Percentiles rank a stretch among this genome's conserved stretches.
These are phyloP conservation scores for Coecobrya sp. DNA, from an alignment of 2,888 invertebrate species.

Conservation along the genomic window DNA sequence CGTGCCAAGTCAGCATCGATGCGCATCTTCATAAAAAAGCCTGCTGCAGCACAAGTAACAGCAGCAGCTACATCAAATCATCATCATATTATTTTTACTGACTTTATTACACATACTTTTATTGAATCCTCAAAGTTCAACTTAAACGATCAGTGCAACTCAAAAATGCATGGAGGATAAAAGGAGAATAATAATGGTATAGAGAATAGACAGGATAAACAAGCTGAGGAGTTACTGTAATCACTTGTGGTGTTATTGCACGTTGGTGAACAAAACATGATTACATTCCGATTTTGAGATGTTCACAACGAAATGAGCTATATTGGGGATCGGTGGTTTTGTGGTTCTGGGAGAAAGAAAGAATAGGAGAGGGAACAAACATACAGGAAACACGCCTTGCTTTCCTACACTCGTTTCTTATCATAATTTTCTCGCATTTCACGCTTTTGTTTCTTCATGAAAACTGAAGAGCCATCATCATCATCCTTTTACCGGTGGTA, in stretches of 20 bases:
- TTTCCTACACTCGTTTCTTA: constrained; percentile 84
- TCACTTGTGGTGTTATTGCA: constrained; percentile 38
- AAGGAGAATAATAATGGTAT: background rate
- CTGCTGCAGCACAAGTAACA: constrained; percentile 21
- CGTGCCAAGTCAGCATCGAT: constrained; percentile 84
- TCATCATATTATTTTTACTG: constrained; percentile 54
- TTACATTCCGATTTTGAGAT: constrained; percentile 39
- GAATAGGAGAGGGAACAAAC: constrained; percentile 47
- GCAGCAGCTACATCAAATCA: constrained; percentile 29
- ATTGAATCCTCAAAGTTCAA: constrained; percentile 44
- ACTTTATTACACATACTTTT: constrained; percentile 60
- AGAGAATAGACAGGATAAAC: constrained; percentile 62
- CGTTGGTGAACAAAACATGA: constrained; percentile 39
- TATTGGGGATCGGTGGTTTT: constrained; percentile 26
- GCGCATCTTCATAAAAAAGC: constrained; percentile 86
- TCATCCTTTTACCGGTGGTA: background rate
- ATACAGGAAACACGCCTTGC: constrained; percentile 85
- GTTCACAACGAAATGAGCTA: constrained; percentile 26
- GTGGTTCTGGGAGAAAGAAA: constrained; percentile 77
- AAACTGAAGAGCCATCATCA: constrained; percentile 23
- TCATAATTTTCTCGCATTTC: constrained; percentile 85
- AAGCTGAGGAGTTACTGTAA: constrained; percentile 46
- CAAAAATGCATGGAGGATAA: background rate
- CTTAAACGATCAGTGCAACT: background rate
- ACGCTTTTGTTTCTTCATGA: constrained; percentile 84